Evolutionary conservation across 2,888 invertebrate genomes (phyloP).

Genomic region (Congeria kusceri): DNA sequence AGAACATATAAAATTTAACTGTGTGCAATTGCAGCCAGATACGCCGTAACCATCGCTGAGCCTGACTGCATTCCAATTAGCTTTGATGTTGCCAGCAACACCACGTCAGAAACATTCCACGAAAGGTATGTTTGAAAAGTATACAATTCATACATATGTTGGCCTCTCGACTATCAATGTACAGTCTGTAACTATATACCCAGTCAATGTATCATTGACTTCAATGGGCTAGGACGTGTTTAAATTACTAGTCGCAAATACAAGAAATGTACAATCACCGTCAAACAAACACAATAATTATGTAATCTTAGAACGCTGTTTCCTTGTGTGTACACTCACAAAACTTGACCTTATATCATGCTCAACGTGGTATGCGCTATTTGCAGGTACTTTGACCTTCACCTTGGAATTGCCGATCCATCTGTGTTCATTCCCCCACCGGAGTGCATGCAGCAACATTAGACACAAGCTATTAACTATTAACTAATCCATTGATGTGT

Average conservation of each 20-base stretch:
- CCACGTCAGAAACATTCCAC: constrained; percentile 36
- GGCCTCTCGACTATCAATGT: background rate
- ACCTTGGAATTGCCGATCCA: constrained; percentile 34
- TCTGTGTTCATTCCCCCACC: constrained; percentile 33
- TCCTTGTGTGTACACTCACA: too few relatives aligned
- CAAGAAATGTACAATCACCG: too few relatives aligned
- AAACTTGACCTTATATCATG: too few relatives aligned
- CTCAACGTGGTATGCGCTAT: too few relatives aligned
- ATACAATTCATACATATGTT: background rate
- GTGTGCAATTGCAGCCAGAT: constrained; percentile 36
- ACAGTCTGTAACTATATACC: too few relatives aligned
- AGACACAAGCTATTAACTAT: too few relatives aligned
- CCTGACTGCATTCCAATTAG: constrained; percentile 74
- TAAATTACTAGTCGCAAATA: too few relatives aligned
- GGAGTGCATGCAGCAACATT: constrained; percentile 24
- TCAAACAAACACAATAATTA: too few relatives aligned
- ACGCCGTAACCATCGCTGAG: constrained; percentile 58
- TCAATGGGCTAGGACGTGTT: too few relatives aligned
- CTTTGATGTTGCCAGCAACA: constrained; percentile 63
- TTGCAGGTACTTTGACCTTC: constrained; percentile 49
- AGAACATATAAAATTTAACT: background rate
- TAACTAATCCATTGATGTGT: too few relatives aligned
- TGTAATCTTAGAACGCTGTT: too few relatives aligned
- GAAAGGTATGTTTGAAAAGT: constrained; percentile 38
- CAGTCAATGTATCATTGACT: too few relatives aligned